Evolutionary conservation across 2,797 vertebrate species (phyloP).

Genomic region (Poeciliopsis gracilis): DNA sequence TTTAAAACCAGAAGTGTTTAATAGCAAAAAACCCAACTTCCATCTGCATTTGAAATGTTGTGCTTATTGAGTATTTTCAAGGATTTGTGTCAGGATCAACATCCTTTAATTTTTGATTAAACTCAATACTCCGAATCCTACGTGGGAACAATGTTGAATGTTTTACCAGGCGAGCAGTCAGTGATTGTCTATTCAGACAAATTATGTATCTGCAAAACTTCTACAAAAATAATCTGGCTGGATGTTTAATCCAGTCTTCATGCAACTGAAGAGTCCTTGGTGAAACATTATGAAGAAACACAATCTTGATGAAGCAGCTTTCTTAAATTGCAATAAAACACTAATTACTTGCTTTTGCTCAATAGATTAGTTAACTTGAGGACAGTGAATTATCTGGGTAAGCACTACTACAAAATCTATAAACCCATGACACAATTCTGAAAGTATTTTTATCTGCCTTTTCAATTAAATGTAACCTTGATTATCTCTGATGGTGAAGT

Average conservation of each 20-base stretch:
- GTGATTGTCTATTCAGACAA: neutral
- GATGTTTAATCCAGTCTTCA: neutral
- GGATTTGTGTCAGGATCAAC: neutral
- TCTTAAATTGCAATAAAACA: neutral
- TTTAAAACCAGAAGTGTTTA: neutral
- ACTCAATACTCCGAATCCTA: neutral
- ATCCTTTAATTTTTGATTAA: neutral
- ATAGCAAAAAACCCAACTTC: neutral
- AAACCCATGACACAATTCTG: neutral
- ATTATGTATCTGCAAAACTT: neutral
- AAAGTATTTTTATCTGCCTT: neutral
- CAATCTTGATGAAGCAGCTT: neutral
- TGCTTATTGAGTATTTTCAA: neutral
- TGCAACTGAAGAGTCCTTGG: neutral
- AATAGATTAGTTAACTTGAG: neutral
- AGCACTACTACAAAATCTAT: neutral
- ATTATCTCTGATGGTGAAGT: conserved; percentile 91
- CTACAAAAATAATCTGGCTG: neutral
- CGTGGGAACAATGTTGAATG: neutral
- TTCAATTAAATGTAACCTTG: conserved; percentile 78
- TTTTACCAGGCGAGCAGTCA: neutral
- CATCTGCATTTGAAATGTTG: neutral
- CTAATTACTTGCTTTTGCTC: neutral
- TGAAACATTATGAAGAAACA: neutral
- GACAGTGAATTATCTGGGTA: neutral